phyloP scores from a whole-genome alignment of 2,113 vertebrate species.

The Pipra filicauda region DNA sequence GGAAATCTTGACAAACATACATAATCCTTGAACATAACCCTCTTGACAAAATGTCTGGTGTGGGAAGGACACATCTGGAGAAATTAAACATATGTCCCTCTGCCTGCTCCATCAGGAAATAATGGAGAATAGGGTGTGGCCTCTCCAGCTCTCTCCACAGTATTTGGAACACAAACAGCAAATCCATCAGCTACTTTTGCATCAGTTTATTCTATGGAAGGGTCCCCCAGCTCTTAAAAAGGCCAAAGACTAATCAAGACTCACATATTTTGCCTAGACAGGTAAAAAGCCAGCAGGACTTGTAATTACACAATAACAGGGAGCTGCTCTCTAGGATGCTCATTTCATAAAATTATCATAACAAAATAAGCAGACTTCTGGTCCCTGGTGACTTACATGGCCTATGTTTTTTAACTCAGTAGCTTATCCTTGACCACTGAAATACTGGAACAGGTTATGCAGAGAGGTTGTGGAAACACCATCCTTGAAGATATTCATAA shows the following conservation, averaged over 20 bases:
- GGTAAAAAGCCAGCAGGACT: not conserved
- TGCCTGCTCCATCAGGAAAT: not conserved
- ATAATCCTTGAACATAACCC: not conserved
- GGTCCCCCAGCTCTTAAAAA: not conserved
- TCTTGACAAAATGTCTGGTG: not conserved
- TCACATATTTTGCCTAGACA: not conserved
- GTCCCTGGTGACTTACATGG: not conserved
- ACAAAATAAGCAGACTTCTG: not conserved
- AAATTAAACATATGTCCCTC: not conserved
- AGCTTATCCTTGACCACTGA: not conserved
- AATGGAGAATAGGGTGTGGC: not conserved
- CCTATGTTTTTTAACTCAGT: not conserved
- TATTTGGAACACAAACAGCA: not conserved
- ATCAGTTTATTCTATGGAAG: not conserved
- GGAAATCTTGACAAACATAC: not conserved
- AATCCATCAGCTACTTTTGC: not conserved
- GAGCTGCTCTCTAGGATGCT: not conserved
- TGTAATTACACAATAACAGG: not conserved
- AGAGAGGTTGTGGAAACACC: not conserved
- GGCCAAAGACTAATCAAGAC: not conserved
- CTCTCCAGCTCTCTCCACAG: not conserved
- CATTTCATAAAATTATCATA: not conserved
- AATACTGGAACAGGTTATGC: not conserved
- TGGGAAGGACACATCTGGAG: not conserved
- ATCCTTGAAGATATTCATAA: not conserved